These are phyloP conservation scores for Noctua fimbriata DNA, from an alignment of 2,888 invertebrate genomes.

Conservation along the genomic window DNA sequence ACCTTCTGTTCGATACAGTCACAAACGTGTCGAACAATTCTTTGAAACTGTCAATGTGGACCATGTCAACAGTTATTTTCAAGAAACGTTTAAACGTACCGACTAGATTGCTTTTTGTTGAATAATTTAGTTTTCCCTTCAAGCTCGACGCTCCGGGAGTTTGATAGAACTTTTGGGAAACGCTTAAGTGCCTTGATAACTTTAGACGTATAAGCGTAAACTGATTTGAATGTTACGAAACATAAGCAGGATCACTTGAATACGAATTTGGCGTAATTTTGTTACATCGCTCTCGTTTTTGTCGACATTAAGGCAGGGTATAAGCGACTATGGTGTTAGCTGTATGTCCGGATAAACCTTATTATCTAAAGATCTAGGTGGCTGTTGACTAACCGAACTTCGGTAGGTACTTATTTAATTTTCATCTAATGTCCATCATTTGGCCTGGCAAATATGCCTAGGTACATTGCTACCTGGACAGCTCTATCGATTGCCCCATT, in stretches of 20 bases:
- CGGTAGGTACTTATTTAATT: background rate
- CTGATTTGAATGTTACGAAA: slow-evolving; percentile 37
- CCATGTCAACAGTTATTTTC: slow-evolving; percentile 72
- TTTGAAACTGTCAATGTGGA: slow-evolving; percentile 71
- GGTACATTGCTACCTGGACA: too few species aligned
- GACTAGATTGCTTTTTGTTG: slow-evolving; percentile 59
- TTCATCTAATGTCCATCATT: background rate
- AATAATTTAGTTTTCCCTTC: slow-evolving; percentile 57
- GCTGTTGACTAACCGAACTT: background rate
- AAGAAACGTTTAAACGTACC: slow-evolving; percentile 68
- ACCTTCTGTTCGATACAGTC: slow-evolving; percentile 13
- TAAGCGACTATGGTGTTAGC: background rate
- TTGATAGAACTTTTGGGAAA: slow-evolving; percentile 38
- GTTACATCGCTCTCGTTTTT: background rate
- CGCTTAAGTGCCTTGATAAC: slow-evolving; percentile 44
- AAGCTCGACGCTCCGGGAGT: slow-evolving; percentile 30
- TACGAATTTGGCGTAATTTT: slow-evolving; percentile 7
- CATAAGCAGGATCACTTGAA: slow-evolving; percentile 21
- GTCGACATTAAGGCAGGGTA: background rate
- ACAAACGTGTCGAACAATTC: slow-evolving; percentile 55
- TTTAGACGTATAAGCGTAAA: slow-evolving; percentile 36
- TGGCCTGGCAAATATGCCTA: background rate
- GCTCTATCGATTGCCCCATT: too few species aligned
- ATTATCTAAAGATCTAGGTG: background rate
- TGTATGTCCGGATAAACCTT: background rate